Evolutionary conservation across 2,797 vertebrate species (phyloP), one percentile per base, ranked within the genome.

Genomic region (Coendou prehensilis): DNA sequence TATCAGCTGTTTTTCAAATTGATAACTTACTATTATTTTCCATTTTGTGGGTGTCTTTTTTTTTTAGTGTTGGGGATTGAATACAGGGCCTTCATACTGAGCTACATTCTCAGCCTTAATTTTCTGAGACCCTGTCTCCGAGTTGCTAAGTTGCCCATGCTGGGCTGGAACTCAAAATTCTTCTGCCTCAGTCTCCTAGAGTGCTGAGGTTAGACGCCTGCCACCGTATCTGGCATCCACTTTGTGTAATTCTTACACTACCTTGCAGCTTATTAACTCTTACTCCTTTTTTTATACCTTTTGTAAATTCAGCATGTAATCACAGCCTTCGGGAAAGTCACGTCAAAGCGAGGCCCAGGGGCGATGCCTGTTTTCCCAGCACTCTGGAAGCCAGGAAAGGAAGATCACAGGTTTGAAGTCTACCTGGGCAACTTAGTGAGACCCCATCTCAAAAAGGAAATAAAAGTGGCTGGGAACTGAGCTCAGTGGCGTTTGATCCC

Each of bases 261-360:
- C 73, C 56, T 47, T 69, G 18, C 63, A 56, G 50, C n/a, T 93
- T 80, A 57, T 57, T 88, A 87, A 63, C 20, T 57, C 26, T 80
- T 82, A 67, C 4, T 83, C 37, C 71, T 80, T 78, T 17, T 91
- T 94, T 87, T 63, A 11, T 52, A 71, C 33, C 14, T 64, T 69
- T 75, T 92, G 41, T 82, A 79, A 91, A 93, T 78, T 63, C 50
- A 56, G 45, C 81, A 37, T 82, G 28, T 89, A 54, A 79, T 52
- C 26, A 76, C 7, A 93, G 18, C 83, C 54, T 91, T 91, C 79
- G 87, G 78, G 67, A 63, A 79, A 84, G 22, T 52, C 15, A 30
- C 30, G 17, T 47, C 37, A n/a, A 86, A 71, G 17, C 67, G 3
- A 9, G 18, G 67, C n/a, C 8, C 17, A 71, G 33, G 41, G 64